These are phyloP conservation scores for Chaetodon trifasciatus DNA, from an alignment of 2,797 vertebrate genomes.

Conservation along the genomic window DNA sequence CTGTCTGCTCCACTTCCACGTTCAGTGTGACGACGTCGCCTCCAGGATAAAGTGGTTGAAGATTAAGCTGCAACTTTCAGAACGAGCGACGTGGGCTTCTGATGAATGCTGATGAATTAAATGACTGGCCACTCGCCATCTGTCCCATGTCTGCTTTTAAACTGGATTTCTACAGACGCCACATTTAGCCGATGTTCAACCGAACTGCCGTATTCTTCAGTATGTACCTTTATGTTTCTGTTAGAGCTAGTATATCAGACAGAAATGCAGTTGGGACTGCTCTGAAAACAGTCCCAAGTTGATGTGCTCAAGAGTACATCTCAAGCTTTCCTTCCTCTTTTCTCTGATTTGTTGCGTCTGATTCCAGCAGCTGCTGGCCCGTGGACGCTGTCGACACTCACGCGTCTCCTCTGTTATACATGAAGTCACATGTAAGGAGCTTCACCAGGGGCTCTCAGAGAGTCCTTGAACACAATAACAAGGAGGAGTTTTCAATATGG, in stretches of 20 bases:
- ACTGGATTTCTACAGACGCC: neutral
- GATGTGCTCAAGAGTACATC: neutral
- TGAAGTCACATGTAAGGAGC: neutral
- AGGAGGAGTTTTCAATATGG: neutral
- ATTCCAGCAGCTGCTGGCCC: neutral
- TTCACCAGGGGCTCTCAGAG: neutral
- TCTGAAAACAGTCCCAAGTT: neutral
- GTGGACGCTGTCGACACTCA: neutral
- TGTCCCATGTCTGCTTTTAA: slow-evolving; percentile 45
- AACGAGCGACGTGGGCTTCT: slow-evolving; percentile 40
- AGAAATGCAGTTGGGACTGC: too few relatives aligned
- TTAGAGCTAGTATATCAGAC: neutral
- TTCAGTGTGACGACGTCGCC: slow-evolving; percentile 57
- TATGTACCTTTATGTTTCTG: slow-evolving; percentile 2
- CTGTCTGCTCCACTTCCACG: slow-evolving; percentile 69
- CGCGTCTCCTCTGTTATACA: neutral
- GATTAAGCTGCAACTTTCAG: slow-evolving; percentile 68
- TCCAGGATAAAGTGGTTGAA: slow-evolving; percentile 61
- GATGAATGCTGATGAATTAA: slow-evolving; percentile 55
- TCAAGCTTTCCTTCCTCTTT: neutral
- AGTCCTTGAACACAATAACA: neutral
- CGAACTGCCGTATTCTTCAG: neutral
- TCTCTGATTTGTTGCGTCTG: neutral
- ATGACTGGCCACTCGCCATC: slow-evolving; percentile 52
- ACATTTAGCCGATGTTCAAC: slow-evolving; percentile 22